Evolutionary conservation across 30 jellyfish, hydroid and myxozoan genomes (phyloP), one percentile per base, ranked within the genome.

Genomic region (Pelagia noctiluca): DNA sequence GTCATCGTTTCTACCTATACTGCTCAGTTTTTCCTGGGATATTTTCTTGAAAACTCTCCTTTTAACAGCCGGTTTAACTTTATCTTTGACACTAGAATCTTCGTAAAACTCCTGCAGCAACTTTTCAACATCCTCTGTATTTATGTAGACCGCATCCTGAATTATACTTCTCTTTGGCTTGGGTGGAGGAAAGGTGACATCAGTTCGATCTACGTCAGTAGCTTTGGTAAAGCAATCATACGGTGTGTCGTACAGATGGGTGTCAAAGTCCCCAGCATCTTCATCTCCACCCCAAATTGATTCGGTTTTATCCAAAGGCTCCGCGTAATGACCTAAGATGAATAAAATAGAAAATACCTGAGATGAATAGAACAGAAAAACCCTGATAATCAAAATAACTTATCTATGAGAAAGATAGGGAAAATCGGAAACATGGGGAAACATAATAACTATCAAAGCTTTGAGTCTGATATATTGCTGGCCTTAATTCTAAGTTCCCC

Each of bases 171-270:
- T 23, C 31, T 60, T 61, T 0, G 88, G 88, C 79, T 77, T 77
- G 10, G 88, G 88, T 10, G 88, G 88, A 12, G 88, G 68, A n/a
- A 23, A n/a, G n/a, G n/a, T n/a, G n/a, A n/a, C n/a, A n/a, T n/a
- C 62, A n/a, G 11, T 2, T 42, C 4, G 29, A 5, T 68, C 78
- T 23, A 21, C 50, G 5, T 24, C 73, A 24, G 87, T 75, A 31
- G 16, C 57, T 8, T 42, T 42, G 8, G 57, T 42, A 25, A 19
- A 3, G 18, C 68, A 57, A 35, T 77, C 88, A 35, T 32, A 77
- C 1, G 88, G 88, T 47, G 57, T 47, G 60, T 77, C 88, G 75
- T 77, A 77, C 22, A 77, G 66, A 4, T 50, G 88, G 29, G 60
- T 79, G 60, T 67, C 37, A 0, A 0, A 13, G 31, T n/a, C 76